Base-by-base conservation (phyloP, 2,113 vertebrate species). In the Campylomormyrus tamandua region DNA sequence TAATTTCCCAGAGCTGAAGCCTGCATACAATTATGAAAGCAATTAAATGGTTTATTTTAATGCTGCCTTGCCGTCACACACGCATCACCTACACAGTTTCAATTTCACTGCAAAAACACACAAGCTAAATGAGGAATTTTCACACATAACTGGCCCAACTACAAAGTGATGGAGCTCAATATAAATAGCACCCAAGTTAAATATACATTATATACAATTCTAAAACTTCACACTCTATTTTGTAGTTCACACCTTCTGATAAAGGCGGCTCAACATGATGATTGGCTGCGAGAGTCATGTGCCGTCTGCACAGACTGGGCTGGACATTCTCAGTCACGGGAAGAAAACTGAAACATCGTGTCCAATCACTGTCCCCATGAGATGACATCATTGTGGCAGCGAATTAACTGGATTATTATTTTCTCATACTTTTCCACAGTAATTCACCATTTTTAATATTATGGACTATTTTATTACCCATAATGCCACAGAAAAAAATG, bases 391-490 rank as follows among this genome's bases (percentile, higher is more conserved):
- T n/a, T 39, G 15, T 50, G 13, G 49, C 48, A 49, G 15, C 19
- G 50, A 39, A 87, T 87, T 87, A 56, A 87, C 35, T 35, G 49
- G 50, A 56, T 56, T 39, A 52, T 87, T 56, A 87, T 53, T 87
- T 87, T 53, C 15, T 87, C 17, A 35, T 27, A 52, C n/a, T 87
- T 87, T 87, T 87, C 27, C 45, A 24, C 31, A 35, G 31, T 87
- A 87, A 87, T 39, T 56, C 15, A 56, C 39, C 85, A n/a, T 24
- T 87, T 56, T 87, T 35, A 56, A 56, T 87, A 87, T 39, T 87
- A 19, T 19, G 7, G 7, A 9, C 17, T 19, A 31, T 27, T 87
- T 87, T 39, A 56, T 24, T 27, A 87, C 49, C 27, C 17, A 35
- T 56, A 53, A 50, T 15, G 31, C 85, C 35, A 48, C 46, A 87